These are phyloP conservation scores for Nyctibius grandis DNA, from an alignment of 2,797 vertebrate species.

Conservation along the genomic window DNA sequence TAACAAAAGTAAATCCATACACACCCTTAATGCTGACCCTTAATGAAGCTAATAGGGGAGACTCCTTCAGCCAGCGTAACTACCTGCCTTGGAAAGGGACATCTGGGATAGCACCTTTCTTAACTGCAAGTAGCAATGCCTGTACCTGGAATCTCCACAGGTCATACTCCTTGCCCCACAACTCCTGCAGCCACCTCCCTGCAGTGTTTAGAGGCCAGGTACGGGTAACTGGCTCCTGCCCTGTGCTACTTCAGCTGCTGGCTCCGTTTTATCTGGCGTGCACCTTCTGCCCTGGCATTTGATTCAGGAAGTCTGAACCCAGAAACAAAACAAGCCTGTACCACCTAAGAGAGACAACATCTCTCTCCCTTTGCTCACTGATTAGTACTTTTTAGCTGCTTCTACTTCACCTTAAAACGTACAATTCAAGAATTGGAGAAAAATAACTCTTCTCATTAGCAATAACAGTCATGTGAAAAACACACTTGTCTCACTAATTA, in stretches of 20 bases:
- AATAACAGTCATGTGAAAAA: neutral
- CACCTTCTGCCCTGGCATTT: neutral
- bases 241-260: neutral
- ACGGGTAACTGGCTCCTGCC: neutral
- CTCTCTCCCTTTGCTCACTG: neutral
- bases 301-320: neutral
- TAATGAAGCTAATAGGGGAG: neutral
- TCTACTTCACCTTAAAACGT: neutral
- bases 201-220: neutral
- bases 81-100: neutral
- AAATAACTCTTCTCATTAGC: slow-evolving; percentile 7
- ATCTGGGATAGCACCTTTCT: neutral
- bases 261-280: neutral
- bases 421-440: neutral
- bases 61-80: neutral
- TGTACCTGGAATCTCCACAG: neutral
- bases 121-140: neutral
- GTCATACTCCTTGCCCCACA: neutral
- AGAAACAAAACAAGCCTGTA: neutral
- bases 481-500: slow-evolving; percentile 32
- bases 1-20: neutral
- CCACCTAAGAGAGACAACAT: neutral
- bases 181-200: neutral
- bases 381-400: neutral
- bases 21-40: neutral